Conservation (phyloP, 2,113 vertebrate genomes). For the Zosterops lateralis region DNA sequence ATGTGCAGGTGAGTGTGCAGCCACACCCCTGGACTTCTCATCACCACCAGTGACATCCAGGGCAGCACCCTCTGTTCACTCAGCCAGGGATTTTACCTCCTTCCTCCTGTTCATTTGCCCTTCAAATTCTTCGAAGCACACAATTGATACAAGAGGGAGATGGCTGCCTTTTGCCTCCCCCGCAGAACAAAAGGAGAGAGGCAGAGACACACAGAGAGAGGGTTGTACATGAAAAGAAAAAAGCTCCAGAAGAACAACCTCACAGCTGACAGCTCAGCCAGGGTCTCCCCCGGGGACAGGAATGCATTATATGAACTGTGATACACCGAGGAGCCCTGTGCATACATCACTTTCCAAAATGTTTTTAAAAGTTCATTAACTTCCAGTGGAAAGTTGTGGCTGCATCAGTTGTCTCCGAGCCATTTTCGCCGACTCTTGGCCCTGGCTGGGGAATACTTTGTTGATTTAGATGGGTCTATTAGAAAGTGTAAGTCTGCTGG, state of each 20-base stretch:
- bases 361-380: slow-evolving; percentile 69
- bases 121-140: background rate
- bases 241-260: slow-evolving; percentile 19
- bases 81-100: background rate
- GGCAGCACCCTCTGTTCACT: background rate
- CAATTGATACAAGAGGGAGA: background rate
- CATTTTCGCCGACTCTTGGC: slow-evolving; percentile 35
- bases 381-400: slow-evolving; percentile 59
- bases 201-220: background rate
- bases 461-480: slow-evolving; percentile 66
- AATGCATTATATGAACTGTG: background rate
- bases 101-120: background rate
- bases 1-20: background rate
- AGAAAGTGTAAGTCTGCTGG: slow-evolving; percentile 54
- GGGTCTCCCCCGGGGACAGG: background rate
- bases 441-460: slow-evolving; percentile 54
- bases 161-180: background rate
- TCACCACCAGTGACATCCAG: fast-evolving
- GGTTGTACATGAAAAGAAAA: background rate
- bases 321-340: background rate
- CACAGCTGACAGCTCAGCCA: slow-evolving; percentile 39
- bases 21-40: fast-evolving
- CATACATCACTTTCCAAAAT: slow-evolving; percentile 50
- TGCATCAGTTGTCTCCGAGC: slow-evolving; percentile 25
- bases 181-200: background rate